Base-by-base conservation (phyloP, 1,140 invertebrate species). In the Leptinotarsa undecemlineata region DNA sequence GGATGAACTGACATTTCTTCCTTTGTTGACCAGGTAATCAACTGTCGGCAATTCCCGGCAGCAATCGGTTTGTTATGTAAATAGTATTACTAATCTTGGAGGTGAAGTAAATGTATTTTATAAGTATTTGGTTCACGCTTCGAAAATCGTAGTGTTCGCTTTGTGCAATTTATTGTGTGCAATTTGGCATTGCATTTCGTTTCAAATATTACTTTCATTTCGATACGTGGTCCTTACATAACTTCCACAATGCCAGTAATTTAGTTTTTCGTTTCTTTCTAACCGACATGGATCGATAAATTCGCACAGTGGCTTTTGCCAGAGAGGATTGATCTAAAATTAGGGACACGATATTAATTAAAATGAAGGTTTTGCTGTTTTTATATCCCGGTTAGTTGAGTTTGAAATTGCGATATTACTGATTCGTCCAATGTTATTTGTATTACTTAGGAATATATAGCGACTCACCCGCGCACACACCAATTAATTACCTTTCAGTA, bases 1-100 rank as follows among this genome's bases (percentile, higher is more conserved):
- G 51, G 51, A 73, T 33, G 68, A 79, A 77, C 79, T 71, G 77
- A 76, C 74, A 73, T 77, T 78, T 21, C 33, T 69, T 76, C 67
- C 76, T 80, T 80, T 79, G 78, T 80, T 79, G 72, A 75, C 48
- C 79, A 81, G 77, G 78, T 81, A 74, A 76, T 69, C 62, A n/a
- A 48, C 26, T 63, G 48, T 82, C 81, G 81, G 74, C 15, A 48
- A 51, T 62, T 48, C 73, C 69, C 81, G 81, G 15, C 26, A 19
- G 57, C 13, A 14, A 20, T 77, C 81, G 81, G 68, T 77, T 75
- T 80, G 76, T 82, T 82, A 82, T 82, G 81, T 82, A 82, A 82
- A 82, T 78, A 81, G 14, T 61, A 71, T 71, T 71, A 71, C 21
- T 57, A 71, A 71, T 71, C 11, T 23, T 19, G 2, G 26, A 19